A percentile compares a stretch with the other conserved stretches of the same genome.
phyloP scores from a whole-genome alignment of 2,888 invertebrate species.

The Ceratothoa steindachneri region DNA sequence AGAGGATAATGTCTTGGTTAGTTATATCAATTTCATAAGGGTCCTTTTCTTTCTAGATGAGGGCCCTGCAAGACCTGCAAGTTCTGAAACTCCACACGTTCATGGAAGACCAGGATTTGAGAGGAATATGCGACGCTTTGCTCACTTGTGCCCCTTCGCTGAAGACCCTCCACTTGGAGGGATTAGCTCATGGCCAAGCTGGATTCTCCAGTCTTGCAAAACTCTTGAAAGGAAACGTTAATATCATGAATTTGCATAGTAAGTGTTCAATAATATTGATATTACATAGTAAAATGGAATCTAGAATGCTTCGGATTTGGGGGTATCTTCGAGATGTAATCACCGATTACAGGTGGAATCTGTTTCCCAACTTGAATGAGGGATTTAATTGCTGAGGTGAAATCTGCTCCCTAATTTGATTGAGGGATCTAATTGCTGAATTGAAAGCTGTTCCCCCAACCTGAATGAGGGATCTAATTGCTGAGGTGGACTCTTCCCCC shows the following conservation, averaged over 20 bases:
- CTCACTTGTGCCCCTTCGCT: slow-evolving; percentile 22
- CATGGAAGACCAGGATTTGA: slow-evolving; percentile 25
- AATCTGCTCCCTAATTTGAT: no score
- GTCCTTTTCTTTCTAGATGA: not conserved
- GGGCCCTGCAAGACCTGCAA: not conserved
- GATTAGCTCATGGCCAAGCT: slow-evolving; percentile 22
- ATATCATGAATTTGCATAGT: slow-evolving; percentile 27
- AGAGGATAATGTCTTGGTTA: no score
- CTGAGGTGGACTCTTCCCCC: no score
- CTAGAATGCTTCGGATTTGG: no score
- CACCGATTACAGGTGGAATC: no score
- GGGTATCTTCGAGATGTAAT: no score
- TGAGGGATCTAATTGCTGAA: no score
- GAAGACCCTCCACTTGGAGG: slow-evolving; percentile 30
- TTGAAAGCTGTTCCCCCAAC: no score
- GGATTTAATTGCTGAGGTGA: no score
- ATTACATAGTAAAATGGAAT: no score
- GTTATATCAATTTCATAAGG: not conserved
- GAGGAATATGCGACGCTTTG: slow-evolving; percentile 25
- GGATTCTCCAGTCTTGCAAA: slow-evolving; percentile 37
- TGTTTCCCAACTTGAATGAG: no score
- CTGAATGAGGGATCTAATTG: no score
- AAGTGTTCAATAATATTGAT: not conserved
- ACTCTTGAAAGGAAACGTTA: slow-evolving; percentile 28
- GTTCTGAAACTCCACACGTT: slow-evolving; percentile 28